Conservation (phyloP, 2,888 invertebrate species). For the Candidula unifasciata region DNA sequence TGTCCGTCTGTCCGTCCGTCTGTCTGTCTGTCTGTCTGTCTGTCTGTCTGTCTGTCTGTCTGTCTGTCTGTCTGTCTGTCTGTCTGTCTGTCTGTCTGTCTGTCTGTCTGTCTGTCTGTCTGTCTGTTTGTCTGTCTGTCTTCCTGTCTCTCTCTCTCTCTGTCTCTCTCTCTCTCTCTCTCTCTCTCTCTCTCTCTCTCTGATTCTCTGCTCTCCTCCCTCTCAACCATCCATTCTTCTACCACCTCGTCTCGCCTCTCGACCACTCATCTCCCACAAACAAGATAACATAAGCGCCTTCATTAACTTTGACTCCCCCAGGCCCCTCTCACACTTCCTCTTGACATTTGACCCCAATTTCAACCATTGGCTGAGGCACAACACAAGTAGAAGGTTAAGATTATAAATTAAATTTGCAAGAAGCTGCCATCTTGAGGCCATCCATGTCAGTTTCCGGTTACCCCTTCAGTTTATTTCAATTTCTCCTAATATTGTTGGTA, state of each 20-base stretch:
- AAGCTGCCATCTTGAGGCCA: neutral
- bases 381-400: constrained; percentile 6
- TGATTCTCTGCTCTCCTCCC: neutral
- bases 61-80: too few relatives aligned
- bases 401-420: constrained; percentile 1
- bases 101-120: neutral
- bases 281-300: neutral
- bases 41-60: too few relatives aligned
- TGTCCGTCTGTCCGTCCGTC: too few relatives aligned
- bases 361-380: neutral
- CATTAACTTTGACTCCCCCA: constrained; percentile 8
- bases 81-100: neutral
- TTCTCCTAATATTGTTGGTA: too few relatives aligned
- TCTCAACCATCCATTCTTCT: neutral
- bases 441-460: too few relatives aligned
- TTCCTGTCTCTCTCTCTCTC: neutral
- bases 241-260: neutral
- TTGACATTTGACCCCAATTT: constrained; percentile 27
- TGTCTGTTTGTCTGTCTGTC: neutral
- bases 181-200: neutral
- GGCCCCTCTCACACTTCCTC: neutral
- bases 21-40: too few relatives aligned
- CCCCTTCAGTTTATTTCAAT: too few relatives aligned
- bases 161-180: neutral
- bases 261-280: neutral